Conservation (phyloP, 2,888 invertebrate species). For the Ectemnius cavifrons region DNA sequence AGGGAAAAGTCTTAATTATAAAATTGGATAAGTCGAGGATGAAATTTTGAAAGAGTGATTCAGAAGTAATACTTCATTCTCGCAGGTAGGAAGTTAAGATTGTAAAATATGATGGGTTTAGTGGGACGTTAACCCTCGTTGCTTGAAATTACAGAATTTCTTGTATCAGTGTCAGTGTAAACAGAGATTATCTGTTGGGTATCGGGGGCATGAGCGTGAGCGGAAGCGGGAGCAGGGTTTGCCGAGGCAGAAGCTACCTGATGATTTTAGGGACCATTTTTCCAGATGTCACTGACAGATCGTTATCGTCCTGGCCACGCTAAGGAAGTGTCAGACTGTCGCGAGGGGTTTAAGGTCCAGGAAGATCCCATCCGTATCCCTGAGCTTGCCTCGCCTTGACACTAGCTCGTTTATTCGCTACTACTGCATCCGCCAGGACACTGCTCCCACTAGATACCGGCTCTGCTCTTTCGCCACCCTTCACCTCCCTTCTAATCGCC, state of each 20-base stretch:
- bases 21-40: too few relatives aligned
- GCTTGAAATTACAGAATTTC: too few relatives aligned
- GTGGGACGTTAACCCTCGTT: too few relatives aligned
- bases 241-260: background rate
- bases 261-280: constrained; percentile 27
- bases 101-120: too few relatives aligned
- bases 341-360: constrained; percentile 38
- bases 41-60: too few relatives aligned
- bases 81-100: too few relatives aligned
- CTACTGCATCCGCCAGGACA: constrained; percentile 26
- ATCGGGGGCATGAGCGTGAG: too few relatives aligned
- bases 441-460: constrained; percentile 25
- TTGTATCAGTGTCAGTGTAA: too few relatives aligned
- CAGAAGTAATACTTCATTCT: too few relatives aligned
- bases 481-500: background rate
- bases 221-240: too few relatives aligned
- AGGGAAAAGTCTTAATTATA: too few relatives aligned
- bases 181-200: too few relatives aligned
- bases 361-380: constrained; percentile 45
- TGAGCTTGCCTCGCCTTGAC: constrained; percentile 33
- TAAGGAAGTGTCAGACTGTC: constrained; percentile 35
- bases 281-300: constrained; percentile 28
- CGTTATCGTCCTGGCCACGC: constrained; percentile 41
- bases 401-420: constrained; percentile 45
- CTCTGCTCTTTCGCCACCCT: constrained; percentile 43